Evolutionary conservation across 2,113 vertebrate genomes (phyloP).

Genomic region (Mastomys natalensis): DNA sequence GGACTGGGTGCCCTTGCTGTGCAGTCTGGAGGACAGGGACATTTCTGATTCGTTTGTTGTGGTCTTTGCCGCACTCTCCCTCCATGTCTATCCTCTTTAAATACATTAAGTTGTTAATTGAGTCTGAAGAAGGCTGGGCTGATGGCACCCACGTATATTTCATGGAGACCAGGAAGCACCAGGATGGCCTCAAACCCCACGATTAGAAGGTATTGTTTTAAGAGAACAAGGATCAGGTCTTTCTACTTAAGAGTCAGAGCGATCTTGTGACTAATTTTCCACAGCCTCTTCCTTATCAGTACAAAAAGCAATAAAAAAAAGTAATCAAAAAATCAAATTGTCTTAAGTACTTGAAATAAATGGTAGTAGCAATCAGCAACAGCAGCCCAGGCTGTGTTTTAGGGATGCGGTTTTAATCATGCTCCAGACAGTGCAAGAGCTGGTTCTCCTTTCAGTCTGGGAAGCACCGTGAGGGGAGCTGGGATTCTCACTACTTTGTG

Average conservation of each 20-base stretch:
- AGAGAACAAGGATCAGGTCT: background rate
- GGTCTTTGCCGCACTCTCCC: background rate
- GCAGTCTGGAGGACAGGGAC: background rate
- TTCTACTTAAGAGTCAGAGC: conserved; percentile 32
- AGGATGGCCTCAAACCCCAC: background rate
- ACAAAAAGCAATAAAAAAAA: conserved; percentile 36
- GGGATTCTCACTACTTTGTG: background rate
- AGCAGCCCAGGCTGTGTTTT: background rate
- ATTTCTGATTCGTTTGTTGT: background rate
- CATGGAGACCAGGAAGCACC: background rate
- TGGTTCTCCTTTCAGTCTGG: background rate
- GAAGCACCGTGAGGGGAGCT: background rate
- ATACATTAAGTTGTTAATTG: background rate
- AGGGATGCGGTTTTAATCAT: background rate
- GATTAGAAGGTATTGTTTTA: conserved; percentile 32
- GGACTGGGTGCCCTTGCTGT: background rate
- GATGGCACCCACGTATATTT: background rate
- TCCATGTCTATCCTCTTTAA: background rate
- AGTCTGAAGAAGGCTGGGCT: background rate
- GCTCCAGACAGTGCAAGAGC: background rate
- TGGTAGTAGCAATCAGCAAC: background rate
- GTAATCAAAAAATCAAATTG: conserved; percentile 52
- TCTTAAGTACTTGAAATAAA: background rate
- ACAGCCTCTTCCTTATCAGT: background rate
- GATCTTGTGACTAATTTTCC: conserved; percentile 45